phyloP scores from a whole-genome alignment of 1,140 invertebrate genomes.

The Brachionus manjavacas region DNA sequence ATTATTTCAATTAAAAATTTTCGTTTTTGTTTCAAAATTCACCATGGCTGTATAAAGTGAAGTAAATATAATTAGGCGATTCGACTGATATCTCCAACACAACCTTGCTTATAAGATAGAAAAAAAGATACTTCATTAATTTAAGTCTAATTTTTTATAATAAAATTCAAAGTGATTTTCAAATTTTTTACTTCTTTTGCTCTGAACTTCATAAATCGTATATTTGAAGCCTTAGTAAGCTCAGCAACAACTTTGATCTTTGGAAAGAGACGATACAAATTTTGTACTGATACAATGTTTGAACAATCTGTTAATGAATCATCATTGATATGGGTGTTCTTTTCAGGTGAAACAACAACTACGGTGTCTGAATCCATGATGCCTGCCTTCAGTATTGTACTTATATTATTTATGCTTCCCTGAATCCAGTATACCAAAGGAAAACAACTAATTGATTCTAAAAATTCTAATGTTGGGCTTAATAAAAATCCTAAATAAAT shows the following conservation, averaged over 20 bases:
- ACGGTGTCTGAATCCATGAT: conserved; percentile 36
- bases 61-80: too few species aligned
- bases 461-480: conserved; percentile 81
- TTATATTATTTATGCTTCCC: conserved; percentile 68
- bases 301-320: conserved; percentile 92
- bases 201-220: conserved; percentile 97
- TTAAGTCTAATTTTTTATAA: too few species aligned
- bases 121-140: too few species aligned
- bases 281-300: conserved; percentile 95
- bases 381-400: conserved; percentile 24
- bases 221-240: conserved; percentile 90
- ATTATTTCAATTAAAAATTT: too few species aligned
- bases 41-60: too few species aligned
- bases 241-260: conserved; percentile 95
- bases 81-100: too few species aligned
- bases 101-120: too few species aligned
- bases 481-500: neutral
- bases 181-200: conserved; percentile 71
- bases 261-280: conserved; percentile 97
- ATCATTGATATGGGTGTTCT: conserved; percentile 70
- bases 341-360: conserved; percentile 37
- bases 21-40: too few species aligned
- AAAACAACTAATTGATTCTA: conserved; percentile 92
- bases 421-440: conserved; percentile 91
- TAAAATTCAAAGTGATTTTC: too few species aligned